Percentiles rank a stretch among this genome's conserved stretches.
Conservation (phyloP, 2,888 invertebrate species). For the Calliopum simillimum region DNA sequence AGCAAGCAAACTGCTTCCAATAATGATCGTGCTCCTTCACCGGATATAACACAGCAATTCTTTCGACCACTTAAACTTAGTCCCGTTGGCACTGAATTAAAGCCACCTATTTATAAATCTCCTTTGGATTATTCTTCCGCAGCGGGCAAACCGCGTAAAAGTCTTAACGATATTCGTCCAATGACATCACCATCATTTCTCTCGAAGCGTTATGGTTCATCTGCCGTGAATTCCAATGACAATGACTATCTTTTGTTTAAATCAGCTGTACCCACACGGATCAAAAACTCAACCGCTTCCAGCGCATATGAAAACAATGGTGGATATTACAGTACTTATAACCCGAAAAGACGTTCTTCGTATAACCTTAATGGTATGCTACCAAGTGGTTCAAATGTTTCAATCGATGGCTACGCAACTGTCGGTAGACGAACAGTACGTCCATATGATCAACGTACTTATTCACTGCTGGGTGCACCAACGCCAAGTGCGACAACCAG, state of each 20-base stretch:
- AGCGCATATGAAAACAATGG: slow-evolving; percentile 54
- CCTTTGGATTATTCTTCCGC: slow-evolving; percentile 53
- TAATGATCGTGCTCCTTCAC: slow-evolving; percentile 59
- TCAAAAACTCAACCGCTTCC: slow-evolving; percentile 56
- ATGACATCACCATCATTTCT: slow-evolving; percentile 62
- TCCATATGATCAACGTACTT: slow-evolving; percentile 64
- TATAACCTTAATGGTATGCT: slow-evolving; percentile 57
- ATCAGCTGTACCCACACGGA: slow-evolving; percentile 54
- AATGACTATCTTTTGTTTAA: slow-evolving; percentile 49
- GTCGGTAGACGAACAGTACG: slow-evolving; percentile 63
- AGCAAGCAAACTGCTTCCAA: slow-evolving; percentile 42
- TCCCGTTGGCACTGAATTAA: slow-evolving; percentile 63
- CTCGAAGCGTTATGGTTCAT: slow-evolving; percentile 54
- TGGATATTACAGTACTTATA: slow-evolving; percentile 63
- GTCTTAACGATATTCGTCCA: slow-evolving; percentile 59
- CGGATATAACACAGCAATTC: slow-evolving; percentile 64
- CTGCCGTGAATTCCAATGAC: slow-evolving; percentile 36
- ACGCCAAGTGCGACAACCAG: slow-evolving; percentile 41
- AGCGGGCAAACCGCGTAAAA: slow-evolving; percentile 58
- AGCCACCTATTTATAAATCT: slow-evolving; percentile 62
- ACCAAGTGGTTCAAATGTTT: slow-evolving; percentile 43
- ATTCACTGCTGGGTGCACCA: slow-evolving; percentile 62
- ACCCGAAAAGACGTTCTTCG: slow-evolving; percentile 65
- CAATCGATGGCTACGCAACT: slow-evolving; percentile 65
- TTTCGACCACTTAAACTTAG: slow-evolving; percentile 63